Evolutionary conservation across 2,888 invertebrate genomes (phyloP).

Genomic region (Torymus auratus): DNA sequence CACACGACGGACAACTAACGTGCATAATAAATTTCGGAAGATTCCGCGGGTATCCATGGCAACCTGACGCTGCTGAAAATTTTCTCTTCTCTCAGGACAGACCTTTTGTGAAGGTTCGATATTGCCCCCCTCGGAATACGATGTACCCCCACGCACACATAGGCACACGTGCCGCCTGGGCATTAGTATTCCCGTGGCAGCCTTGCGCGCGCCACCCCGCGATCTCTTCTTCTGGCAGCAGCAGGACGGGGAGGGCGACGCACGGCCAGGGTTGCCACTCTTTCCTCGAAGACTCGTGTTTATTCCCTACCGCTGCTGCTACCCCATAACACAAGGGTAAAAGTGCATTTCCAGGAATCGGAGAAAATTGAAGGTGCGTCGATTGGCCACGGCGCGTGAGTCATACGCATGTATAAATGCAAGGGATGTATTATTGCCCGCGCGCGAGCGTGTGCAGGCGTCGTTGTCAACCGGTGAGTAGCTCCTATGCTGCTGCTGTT

Average conservation of each 20-base stretch:
- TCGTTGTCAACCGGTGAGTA: too few species aligned
- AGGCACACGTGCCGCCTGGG: not conserved
- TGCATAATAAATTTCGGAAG: conserved; percentile 48
- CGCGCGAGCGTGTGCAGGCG: too few species aligned
- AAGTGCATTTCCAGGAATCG: conserved; percentile 10
- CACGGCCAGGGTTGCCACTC: too few species aligned
- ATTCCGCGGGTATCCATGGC: conserved; percentile 36
- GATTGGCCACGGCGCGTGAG: too few species aligned
- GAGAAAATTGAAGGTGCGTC: too few species aligned
- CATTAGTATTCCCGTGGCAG: conserved; percentile 43
- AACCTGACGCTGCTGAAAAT: conserved; percentile 33
- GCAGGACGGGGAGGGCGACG: too few species aligned
- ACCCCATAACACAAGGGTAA: too few species aligned
- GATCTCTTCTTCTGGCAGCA: conserved; percentile 26
- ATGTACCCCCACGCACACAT: not conserved
- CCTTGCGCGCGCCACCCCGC: conserved; percentile 4
- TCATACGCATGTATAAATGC: too few species aligned
- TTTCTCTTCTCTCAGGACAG: not conserved
- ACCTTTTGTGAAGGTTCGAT: not conserved
- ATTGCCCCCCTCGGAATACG: conserved; percentile 19
- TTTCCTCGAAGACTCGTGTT: not conserved
- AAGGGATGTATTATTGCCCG: too few species aligned
- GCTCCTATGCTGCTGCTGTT: not conserved
- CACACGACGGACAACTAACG: not conserved
- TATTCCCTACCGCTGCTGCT: not conserved